phyloP scores from a whole-genome alignment of 2,888 invertebrate species.

The Baccha elongata region DNA sequence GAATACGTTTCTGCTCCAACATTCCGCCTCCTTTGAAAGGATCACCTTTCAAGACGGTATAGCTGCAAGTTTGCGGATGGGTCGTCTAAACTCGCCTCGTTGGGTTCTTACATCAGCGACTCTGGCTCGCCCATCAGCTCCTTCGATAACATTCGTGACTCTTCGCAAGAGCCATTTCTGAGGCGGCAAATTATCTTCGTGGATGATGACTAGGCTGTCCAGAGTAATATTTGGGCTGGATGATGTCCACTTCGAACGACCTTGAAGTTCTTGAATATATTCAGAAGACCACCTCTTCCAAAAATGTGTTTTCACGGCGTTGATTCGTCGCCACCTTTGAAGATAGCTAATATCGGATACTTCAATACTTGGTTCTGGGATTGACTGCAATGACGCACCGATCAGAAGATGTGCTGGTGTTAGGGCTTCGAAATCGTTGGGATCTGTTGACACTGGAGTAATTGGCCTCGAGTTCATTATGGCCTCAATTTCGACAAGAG shows the following conservation, averaged over 20 bases:
- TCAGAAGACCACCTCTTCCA: neutral
- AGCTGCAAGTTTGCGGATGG: neutral
- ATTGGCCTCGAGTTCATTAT: neutral
- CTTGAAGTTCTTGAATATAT: neutral
- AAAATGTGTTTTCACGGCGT: constrained; percentile 5
- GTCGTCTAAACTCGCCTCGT: neutral
- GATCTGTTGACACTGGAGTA: neutral
- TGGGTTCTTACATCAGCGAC: constrained; percentile 19
- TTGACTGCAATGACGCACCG: neutral
- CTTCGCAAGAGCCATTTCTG: constrained; percentile 32
- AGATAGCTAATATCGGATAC: constrained; percentile 5
- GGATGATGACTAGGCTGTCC: constrained; percentile 12
- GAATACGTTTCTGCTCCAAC: no score
- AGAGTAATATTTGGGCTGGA: neutral
- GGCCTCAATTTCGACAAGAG: no score
- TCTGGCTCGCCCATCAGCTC: constrained; percentile 18
- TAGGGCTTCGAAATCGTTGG: neutral
- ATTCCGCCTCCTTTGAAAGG: no score
- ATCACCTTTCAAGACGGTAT: neutral
- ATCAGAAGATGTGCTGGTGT: neutral
- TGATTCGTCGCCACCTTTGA: constrained; percentile 17
- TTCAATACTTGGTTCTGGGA: neutral
- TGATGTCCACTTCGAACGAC: neutral
- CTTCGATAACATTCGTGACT: neutral
- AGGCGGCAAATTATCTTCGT: constrained; percentile 23